phyloP scores from a whole-genome alignment of 2,113 vertebrate species.

The Bubo bubo region DNA sequence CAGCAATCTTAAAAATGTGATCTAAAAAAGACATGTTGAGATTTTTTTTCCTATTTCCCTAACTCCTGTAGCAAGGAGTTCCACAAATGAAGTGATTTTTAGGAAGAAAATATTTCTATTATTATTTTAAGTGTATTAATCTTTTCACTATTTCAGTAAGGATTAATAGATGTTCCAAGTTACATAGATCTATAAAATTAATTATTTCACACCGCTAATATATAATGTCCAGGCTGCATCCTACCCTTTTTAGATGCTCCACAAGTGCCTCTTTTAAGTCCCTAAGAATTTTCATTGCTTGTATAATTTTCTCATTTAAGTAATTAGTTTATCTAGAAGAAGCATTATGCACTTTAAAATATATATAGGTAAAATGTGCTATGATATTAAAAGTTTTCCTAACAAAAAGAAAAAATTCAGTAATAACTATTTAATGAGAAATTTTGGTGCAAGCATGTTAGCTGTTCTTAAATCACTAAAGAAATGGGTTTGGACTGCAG shows the following conservation, averaged over 20 bases:
- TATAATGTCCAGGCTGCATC: neutral
- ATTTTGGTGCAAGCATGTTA: constrained; percentile 3
- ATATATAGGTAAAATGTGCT: neutral
- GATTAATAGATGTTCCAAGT: neutral
- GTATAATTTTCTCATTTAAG: neutral
- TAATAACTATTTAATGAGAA: constrained; percentile 39
- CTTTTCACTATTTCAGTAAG: neutral
- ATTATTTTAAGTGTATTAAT: neutral
- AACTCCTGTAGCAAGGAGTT: neutral
- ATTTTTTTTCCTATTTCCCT: neutral
- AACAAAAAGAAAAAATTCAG: neutral
- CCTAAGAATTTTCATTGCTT: neutral
- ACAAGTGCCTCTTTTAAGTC: neutral
- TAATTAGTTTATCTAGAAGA: neutral
- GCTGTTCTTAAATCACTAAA: constrained; percentile 43
- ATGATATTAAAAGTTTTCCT: neutral
- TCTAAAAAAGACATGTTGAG: neutral
- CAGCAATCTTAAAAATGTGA: neutral
- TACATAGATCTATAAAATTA: neutral
- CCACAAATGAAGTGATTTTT: neutral
- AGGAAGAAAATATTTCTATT: neutral
- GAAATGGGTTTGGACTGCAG: constrained; percentile 38
- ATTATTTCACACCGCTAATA: neutral
- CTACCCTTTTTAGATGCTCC: neutral
- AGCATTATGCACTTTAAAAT: neutral